A percentile compares a stretch with the other conserved stretches of the same genome.
Conservation (phyloP, 2,113 vertebrate genomes). For the Hystrix cristata region DNA sequence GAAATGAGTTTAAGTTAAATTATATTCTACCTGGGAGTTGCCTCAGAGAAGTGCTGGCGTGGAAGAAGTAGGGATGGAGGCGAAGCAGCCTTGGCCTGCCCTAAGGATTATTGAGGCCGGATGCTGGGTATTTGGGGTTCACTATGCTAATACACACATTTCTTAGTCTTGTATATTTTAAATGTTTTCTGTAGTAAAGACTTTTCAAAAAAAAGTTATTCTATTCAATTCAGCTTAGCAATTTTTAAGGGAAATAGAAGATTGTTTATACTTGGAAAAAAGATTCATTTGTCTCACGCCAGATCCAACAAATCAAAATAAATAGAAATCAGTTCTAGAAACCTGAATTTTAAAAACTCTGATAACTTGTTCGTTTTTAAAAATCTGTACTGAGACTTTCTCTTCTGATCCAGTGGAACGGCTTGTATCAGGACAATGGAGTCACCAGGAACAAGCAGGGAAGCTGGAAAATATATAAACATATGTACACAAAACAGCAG, state of each 20-base stretch:
- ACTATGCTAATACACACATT: background rate
- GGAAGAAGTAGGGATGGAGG: background rate
- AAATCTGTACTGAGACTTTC: background rate
- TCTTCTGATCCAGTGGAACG: background rate
- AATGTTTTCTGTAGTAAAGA: background rate
- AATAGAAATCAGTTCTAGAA: background rate
- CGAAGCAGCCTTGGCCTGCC: background rate
- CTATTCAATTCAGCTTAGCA: background rate
- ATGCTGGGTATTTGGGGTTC: too few relatives aligned
- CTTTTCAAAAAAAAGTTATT: background rate
- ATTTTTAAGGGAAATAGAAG: background rate
- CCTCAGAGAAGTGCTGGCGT: background rate
- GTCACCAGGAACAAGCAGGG: background rate
- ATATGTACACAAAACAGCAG: background rate
- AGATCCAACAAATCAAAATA: background rate
- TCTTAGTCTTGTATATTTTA: too few relatives aligned
- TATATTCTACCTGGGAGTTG: background rate
- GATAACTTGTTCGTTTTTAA: background rate
- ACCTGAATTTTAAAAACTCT: background rate
- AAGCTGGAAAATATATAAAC: background rate
- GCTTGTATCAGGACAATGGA: background rate
- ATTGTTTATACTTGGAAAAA: background rate
- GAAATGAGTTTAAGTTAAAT: background rate
- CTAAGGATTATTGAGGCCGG: accelerated
- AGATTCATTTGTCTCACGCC: background rate